Evolutionary conservation across 2,888 invertebrate genomes (phyloP).

Genomic region (Lepidocyrtoides sp.): DNA sequence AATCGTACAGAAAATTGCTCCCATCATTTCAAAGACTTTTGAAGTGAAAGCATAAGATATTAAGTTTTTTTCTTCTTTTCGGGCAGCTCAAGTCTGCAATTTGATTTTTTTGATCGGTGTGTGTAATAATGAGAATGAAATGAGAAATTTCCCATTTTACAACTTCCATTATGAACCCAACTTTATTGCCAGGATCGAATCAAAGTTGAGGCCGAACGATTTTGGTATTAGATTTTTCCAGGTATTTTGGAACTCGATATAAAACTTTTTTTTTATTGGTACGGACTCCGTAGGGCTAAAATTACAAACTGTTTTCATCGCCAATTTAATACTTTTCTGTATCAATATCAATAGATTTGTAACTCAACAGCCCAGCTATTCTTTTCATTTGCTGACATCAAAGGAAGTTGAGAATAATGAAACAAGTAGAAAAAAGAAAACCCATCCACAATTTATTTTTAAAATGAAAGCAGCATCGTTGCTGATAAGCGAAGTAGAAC

Average conservation of each 20-base stretch:
- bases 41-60: too few relatives aligned
- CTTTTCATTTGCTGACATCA: neutral
- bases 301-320: neutral
- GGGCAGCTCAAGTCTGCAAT: neutral
- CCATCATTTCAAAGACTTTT: neutral
- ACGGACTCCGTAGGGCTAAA: neutral
- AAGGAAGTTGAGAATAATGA: conserved; percentile 30
- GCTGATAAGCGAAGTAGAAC: conserved; percentile 29
- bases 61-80: too few relatives aligned
- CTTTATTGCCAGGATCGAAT: conserved; percentile 4
- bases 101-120: conserved; percentile 24
- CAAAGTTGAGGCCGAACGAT: neutral
- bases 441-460: conserved; percentile 11
- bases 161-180: conserved; percentile 41
- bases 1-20: neutral
- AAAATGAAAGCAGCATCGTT: conserved; percentile 33
- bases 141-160: conserved; percentile 22
- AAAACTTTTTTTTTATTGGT: conserved; percentile 7
- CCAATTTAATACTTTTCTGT: conserved; percentile 1
- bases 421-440: neutral
- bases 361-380: neutral
- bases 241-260: neutral
- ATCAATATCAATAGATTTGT: conserved; percentile 32
- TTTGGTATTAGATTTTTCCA: neutral
- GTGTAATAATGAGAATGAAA: neutral